Percentiles rank a stretch among this genome's conserved stretches.
These are phyloP conservation scores for Cantharis lateralis DNA, from an alignment of 2,888 invertebrate species.

Conservation along the genomic window DNA sequence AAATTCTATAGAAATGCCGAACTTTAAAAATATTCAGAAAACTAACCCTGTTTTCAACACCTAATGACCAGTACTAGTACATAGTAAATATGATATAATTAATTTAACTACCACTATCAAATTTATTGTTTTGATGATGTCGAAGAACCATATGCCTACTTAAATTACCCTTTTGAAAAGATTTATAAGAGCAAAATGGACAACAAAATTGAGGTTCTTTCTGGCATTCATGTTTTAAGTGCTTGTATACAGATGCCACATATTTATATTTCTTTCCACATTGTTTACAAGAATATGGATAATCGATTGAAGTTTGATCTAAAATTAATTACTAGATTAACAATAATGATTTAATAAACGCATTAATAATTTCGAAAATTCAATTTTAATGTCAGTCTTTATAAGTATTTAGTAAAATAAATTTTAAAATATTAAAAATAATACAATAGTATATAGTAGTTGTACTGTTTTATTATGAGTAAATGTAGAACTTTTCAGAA, in stretches of 20 bases:
- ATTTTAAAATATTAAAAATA: not conserved
- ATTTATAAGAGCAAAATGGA: slow-evolving; percentile 34
- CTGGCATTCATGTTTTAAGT: slow-evolving; percentile 52
- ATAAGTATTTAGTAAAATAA: not conserved
- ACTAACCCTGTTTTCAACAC: too few relatives aligned
- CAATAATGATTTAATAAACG: not conserved
- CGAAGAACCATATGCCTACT: slow-evolving; percentile 24
- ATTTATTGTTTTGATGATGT: not conserved
- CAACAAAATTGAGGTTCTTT: slow-evolving; percentile 35
- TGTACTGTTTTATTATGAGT: too few relatives aligned
- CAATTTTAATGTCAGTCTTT: not conserved
- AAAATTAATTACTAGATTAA: not conserved
- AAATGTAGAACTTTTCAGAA: too few relatives aligned
- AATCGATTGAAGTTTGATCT: not conserved
- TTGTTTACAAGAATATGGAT: slow-evolving; percentile 1
- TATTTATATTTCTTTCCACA: slow-evolving; percentile 8
- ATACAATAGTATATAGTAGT: too few relatives aligned
- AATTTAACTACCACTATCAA: not conserved
- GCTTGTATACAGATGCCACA: slow-evolving; percentile 5
- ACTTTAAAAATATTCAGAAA: too few relatives aligned
- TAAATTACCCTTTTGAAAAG: slow-evolving; percentile 34
- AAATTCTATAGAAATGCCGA: too few relatives aligned
- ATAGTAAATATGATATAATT: not conserved
- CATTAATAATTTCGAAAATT: not conserved
- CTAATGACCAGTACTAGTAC: too few relatives aligned